Evolutionary conservation across 1,140 invertebrate species (phyloP).

Genomic region (Pseudomyrmex flavicornis): DNA sequence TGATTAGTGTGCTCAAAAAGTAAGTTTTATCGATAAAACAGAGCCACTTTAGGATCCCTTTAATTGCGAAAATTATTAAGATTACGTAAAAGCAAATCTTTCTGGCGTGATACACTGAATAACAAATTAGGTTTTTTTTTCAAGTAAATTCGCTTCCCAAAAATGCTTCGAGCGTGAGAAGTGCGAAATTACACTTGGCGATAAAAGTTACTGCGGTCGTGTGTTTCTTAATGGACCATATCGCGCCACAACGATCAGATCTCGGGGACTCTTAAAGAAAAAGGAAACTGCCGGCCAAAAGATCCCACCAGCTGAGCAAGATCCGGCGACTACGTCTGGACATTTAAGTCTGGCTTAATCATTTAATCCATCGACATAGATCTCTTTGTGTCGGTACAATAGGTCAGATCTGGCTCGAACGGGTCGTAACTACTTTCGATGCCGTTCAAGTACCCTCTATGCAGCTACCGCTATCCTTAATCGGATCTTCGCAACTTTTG

Average conservation of each 20-base stretch:
- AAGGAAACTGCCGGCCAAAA: conserved; percentile 12
- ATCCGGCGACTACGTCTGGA: conserved; percentile 35
- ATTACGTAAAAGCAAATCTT: too few species aligned
- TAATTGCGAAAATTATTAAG: conserved; percentile 1
- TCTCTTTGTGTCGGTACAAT: conserved; percentile 66
- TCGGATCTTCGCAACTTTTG: conserved; percentile 49
- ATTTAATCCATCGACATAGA: conserved; percentile 65
- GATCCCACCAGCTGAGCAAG: conserved; percentile 39
- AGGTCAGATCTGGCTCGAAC: conserved; percentile 46
- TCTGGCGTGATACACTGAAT: too few species aligned
- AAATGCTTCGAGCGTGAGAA: neutral
- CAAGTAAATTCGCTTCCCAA: neutral
- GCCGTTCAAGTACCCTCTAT: conserved; percentile 26
- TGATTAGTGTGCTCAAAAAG: too few species aligned
- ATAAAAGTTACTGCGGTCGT: conserved; percentile 12
- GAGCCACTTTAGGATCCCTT: too few species aligned
- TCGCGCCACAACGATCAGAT: conserved; percentile 15
- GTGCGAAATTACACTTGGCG: neutral
- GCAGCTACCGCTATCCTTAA: conserved; percentile 44
- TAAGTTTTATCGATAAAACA: too few species aligned
- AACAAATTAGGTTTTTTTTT: neutral
- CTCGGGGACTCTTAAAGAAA: conserved; percentile 14
- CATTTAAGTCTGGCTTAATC: conserved; percentile 60
- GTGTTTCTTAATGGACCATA: conserved; percentile 17
- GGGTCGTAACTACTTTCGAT: conserved; percentile 62